Evolutionary conservation across 2,888 invertebrate genomes (phyloP).

Genomic region (Crioceris asparagi): DNA sequence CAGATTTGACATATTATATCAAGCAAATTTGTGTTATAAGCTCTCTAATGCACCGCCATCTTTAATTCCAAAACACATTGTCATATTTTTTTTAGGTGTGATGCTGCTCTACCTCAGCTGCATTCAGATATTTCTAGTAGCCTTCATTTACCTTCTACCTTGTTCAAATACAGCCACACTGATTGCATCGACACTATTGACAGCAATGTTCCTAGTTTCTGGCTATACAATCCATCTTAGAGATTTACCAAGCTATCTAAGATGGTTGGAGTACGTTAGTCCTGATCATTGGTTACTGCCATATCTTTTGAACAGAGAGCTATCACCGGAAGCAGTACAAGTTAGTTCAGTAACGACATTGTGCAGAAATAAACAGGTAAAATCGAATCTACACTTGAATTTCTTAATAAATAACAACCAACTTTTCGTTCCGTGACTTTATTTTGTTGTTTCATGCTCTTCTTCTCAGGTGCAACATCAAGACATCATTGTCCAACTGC

Average conservation of each 20-base stretch:
- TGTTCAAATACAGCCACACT: conserved; percentile 53
- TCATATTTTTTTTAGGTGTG: conserved; percentile 47
- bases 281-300: conserved; percentile 66
- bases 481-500: conserved; percentile 76
- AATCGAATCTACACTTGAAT: background rate
- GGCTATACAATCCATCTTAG: conserved; percentile 60
- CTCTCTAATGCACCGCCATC: too few relatives aligned
- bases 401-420: too few relatives aligned
- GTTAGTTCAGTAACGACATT: conserved; percentile 44
- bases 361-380: conserved; percentile 34
- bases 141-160: conserved; percentile 56
- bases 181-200: conserved; percentile 48
- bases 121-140: conserved; percentile 56
- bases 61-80: too few relatives aligned
- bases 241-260: conserved; percentile 54
- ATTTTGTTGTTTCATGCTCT: conserved; percentile 5
- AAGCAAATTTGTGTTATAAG: too few relatives aligned
- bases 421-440: background rate
- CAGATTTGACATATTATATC: too few relatives aligned
- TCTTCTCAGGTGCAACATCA: conserved; percentile 62
- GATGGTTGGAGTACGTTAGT: conserved; percentile 58
- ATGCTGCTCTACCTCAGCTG: conserved; percentile 61
- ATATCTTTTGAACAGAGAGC: conserved; percentile 54
- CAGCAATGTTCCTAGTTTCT: conserved; percentile 50
- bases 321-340: conserved; percentile 51